Conservation (phyloP, 2,888 invertebrate genomes). For the Drosophila recens region DNA sequence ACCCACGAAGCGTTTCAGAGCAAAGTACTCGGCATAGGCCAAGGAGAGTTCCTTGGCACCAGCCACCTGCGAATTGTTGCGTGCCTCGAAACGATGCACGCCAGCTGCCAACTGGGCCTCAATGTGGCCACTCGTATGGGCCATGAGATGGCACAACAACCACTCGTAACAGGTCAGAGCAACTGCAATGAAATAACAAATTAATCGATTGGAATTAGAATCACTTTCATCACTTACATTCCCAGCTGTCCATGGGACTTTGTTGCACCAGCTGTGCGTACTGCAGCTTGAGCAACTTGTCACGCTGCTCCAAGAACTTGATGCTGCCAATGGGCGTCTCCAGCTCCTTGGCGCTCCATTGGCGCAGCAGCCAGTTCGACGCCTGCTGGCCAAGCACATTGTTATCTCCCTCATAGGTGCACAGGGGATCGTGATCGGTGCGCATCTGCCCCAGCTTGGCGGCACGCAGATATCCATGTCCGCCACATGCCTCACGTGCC, state of each 20-base stretch:
- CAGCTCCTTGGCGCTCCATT: conserved; percentile 86
- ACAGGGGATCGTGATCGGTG: conserved; percentile 94
- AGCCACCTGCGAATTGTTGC: conserved; percentile 93
- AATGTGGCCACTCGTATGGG: conserved; percentile 89
- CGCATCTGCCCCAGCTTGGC: conserved; percentile 93
- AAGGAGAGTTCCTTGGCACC: conserved; percentile 90
- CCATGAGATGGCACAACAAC: conserved; percentile 92
- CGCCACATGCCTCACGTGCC: conserved; percentile 94
- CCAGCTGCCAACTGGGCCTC: conserved; percentile 87
- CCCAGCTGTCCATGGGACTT: conserved; percentile 60
- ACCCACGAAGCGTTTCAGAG: conserved; percentile 84
- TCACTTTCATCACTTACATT: conserved; percentile 80
- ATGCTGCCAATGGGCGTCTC: conserved; percentile 91
- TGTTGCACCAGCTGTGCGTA: conserved; percentile 50
- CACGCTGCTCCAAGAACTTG: conserved; percentile 88
- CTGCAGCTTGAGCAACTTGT: conserved; percentile 84
- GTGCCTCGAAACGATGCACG: conserved; percentile 90
- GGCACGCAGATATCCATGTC: conserved; percentile 92
- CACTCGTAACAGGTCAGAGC: conserved; percentile 91
- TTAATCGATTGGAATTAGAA: no score
- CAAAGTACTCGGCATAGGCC: conserved; percentile 91
- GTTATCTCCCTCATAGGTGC: conserved; percentile 97
- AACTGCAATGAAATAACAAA: conserved; percentile 86
- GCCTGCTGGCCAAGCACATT: conserved; percentile 96
- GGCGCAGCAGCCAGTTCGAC: conserved; percentile 93